phyloP scores from a whole-genome alignment of 2,113 vertebrate genomes.

The Ctenodactylus gundi region DNA sequence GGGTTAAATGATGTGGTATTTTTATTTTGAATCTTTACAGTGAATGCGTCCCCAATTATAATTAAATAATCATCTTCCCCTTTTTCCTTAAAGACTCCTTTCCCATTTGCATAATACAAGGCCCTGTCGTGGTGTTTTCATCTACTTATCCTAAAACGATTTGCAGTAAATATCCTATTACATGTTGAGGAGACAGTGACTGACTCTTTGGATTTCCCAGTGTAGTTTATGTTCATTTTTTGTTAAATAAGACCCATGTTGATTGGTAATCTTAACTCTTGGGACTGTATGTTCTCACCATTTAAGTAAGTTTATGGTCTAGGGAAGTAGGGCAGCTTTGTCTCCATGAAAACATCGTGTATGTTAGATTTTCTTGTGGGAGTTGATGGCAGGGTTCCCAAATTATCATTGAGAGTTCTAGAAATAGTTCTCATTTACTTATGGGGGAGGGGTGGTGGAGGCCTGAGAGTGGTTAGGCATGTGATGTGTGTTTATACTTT shows the following conservation, averaged over 20 bases:
- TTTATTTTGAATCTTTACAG: constrained; percentile 52
- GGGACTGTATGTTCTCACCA: not conserved
- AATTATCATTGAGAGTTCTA: constrained; percentile 74
- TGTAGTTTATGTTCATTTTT: constrained; percentile 33
- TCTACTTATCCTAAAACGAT: not conserved
- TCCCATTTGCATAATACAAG: not conserved
- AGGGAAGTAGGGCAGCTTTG: constrained; percentile 55
- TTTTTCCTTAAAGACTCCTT: not conserved
- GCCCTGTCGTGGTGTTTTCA: constrained; percentile 18
- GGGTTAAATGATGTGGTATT: constrained; percentile 63
- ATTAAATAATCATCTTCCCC: constrained; percentile 2
- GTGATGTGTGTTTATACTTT: constrained; percentile 30
- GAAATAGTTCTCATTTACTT: constrained; percentile 64
- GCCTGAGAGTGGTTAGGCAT: not conserved
- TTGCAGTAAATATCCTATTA: not conserved
- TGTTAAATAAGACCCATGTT: constrained; percentile 11
- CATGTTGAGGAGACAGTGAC: not conserved
- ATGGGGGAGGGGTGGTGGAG: constrained; percentile 43
- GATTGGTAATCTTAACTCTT: constrained; percentile 23
- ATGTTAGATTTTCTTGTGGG: constrained; percentile 53
- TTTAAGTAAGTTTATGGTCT: constrained; percentile 51
- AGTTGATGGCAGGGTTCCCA: constrained; percentile 70
- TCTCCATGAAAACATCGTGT: constrained; percentile 61
- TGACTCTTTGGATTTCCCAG: constrained; percentile 54
- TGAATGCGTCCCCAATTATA: not conserved